Evolutionary conservation across 2,113 vertebrate genomes (phyloP), one percentile per base, ranked within the genome.

Genomic region (Tamias sibiricus): DNA sequence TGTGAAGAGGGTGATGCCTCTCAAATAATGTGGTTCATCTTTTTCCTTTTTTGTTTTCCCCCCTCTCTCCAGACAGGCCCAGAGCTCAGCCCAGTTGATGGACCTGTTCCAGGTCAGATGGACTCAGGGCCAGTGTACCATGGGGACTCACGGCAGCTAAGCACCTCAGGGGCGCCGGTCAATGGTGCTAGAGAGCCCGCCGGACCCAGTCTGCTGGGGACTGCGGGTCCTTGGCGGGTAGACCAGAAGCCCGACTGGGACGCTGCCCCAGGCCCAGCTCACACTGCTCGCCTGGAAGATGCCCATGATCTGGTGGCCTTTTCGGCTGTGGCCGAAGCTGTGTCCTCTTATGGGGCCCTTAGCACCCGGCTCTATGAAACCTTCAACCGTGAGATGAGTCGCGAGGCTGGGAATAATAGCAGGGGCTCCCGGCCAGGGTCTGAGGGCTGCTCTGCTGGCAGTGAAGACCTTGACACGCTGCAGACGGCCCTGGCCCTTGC

Each of bases 41-140:
- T 89, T 82, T 54, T 32, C 77, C 87, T 62, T 86, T 54, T 84
- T n/a, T 54, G 40, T 54, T 30, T 42, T 62, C 57, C 26, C 19
- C 44, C 82, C 54, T 96, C 19, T 94, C 97, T 97, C 75, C 98
- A 99, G 99, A 99, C 99, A 99, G 99, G 99, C 99, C 99, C 97
- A 96, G 98, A 98, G 98, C 98, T 99, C 98, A 95, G 98, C 98
- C 97, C 98, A 84, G 99, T 99, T 99, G 99, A 99, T 99, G 99
- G 99, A 99, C 99, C 99, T 99, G 99, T 98, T 99, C 99, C 99
- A 99, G 99, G 99, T 99, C 99, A 99, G 99, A 99, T 99, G 99
- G 99, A 99, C 99, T 99, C 99, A 99, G 99, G 99, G 99, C 99
- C 99, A 99, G 99, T 99, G 99, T 99, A 99, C 98, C 98, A 99